These are phyloP conservation scores for Trichogramma dendrolimi DNA, from an alignment of 2,888 invertebrate species.

Conservation along the genomic window DNA sequence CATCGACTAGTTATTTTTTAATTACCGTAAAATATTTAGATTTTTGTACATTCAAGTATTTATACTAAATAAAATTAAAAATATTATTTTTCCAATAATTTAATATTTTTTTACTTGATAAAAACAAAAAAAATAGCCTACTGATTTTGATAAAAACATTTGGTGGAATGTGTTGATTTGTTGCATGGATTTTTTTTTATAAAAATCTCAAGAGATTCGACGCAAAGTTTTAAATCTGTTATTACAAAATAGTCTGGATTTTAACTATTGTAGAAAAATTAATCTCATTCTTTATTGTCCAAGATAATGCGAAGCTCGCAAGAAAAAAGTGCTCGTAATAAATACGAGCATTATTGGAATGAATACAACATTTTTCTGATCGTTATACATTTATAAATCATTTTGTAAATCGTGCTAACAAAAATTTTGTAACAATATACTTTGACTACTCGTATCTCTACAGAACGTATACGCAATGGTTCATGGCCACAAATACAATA, in stretches of 20 bases:
- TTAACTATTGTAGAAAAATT: background rate
- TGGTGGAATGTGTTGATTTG: slow-evolving; percentile 10
- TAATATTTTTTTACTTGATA: background rate
- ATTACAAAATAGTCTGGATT: slow-evolving; percentile 29
- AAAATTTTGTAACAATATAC: too few relatives aligned
- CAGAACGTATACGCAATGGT: too few relatives aligned
- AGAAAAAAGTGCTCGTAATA: too few relatives aligned
- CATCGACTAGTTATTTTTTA: too few relatives aligned
- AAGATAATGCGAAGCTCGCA: slow-evolving; percentile 4
- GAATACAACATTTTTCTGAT: too few relatives aligned
- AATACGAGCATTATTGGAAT: too few relatives aligned
- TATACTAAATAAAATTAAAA: background rate
- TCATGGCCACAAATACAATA: too few relatives aligned
- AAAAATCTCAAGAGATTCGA: slow-evolving; percentile 30
- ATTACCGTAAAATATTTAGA: too few relatives aligned
- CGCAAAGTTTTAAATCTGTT: slow-evolving; percentile 25
- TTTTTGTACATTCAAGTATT: background rate
- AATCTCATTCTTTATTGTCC: slow-evolving; percentile 19
- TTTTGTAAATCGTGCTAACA: too few relatives aligned
- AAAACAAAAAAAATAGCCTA: too few relatives aligned
- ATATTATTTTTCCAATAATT: background rate
- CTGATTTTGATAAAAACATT: background rate
- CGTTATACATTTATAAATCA: too few relatives aligned
- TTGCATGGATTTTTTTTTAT: slow-evolving; percentile 21
- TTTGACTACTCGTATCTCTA: too few relatives aligned